Percentiles rank a stretch among this genome's conserved stretches.
phyloP scores from a whole-genome alignment of 1,140 invertebrate genomes.

The Drosophila ficusphila region DNA sequence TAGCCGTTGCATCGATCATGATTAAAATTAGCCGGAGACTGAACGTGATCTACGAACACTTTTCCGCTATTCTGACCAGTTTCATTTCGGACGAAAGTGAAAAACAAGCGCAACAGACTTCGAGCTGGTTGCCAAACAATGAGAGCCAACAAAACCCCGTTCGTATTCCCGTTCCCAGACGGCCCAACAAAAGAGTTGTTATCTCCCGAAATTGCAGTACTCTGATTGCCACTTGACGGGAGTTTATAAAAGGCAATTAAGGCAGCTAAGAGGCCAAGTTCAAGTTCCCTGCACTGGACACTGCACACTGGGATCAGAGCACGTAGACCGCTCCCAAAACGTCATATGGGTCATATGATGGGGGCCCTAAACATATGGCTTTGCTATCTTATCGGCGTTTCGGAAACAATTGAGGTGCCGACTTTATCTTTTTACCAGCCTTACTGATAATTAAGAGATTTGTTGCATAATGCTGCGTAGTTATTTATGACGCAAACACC shows the following conservation, averaged over 20 bases:
- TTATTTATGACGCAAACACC: conserved; percentile 10
- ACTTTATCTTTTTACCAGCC: conserved; percentile 22
- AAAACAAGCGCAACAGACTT: conserved; percentile 22
- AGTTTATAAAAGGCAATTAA: conserved; percentile 29
- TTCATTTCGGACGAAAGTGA: conserved; percentile 55
- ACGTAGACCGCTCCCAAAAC: conserved; percentile 33
- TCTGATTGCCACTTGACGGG: conserved; percentile 39
- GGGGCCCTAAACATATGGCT: conserved; percentile 30
- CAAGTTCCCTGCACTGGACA: conserved; percentile 14
- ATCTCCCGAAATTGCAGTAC: conserved; percentile 13
- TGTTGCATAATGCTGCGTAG: conserved; percentile 6
- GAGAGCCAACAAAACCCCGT: conserved; percentile 16
- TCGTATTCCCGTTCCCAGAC: conserved; percentile 24
- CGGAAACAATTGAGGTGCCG: not conserved
- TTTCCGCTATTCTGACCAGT: conserved; percentile 16
- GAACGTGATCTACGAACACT: conserved; percentile 40
- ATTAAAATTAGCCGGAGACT: conserved; percentile 56
- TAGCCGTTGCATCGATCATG: conserved; percentile 68
- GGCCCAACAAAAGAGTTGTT: not conserved
- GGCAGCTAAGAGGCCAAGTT: conserved; percentile 25
- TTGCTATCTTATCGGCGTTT: conserved; percentile 36
- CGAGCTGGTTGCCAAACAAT: conserved; percentile 21
- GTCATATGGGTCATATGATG: conserved; percentile 43
- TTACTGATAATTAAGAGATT: conserved; percentile 9
- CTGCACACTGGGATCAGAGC: conserved; percentile 42